Evolutionary conservation across 2,888 invertebrate genomes (phyloP), one percentile per base, ranked within the genome.

Genomic region (Unio pictorum): DNA sequence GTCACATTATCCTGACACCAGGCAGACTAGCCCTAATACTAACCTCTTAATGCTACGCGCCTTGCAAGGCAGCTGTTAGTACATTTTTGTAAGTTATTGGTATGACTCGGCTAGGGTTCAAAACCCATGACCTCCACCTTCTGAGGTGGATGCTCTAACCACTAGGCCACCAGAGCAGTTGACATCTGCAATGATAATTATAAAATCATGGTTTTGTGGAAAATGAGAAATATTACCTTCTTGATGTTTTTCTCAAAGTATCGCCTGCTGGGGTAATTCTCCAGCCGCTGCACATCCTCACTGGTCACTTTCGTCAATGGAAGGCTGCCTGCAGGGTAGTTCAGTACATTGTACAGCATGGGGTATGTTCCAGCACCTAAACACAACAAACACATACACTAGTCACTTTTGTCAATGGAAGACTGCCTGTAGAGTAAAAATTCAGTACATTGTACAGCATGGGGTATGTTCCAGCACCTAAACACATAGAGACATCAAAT

Each of bases 321-420:
- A 28, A 87, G 62, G 62, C 72, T 68, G 11, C 84, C 84, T 45
- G 84, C 80, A 3, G 85, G 81, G 63, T 79, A 85, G 78, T 85
- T 80, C 30, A 87, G 67, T 34, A 84, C 67, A 69, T 86, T 86
- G 66, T 80, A 84, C 34, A 81, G 55, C 55, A 69, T 64, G 4
- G 81, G 78, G 69, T 84, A 84, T n/a, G 72, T 69, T 8, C 68
- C 76, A 61, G 73, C 70, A 56, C 73, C 80, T 80, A 65, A 62
- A 72, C 63, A 66, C 23, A 61, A 30, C 55, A 23, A 23, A 59
- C 3, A 59, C 23, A 23, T 23, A 23, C 72, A 15, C 72, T 69
- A 3, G 80, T 83, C 1, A 86, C 86, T 66, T 71, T 83, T 67
- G 84, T 84, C n/a, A 86, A 83, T 0, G 86, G 86, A 28, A 87